Conservation (phyloP, 2,797 vertebrate species). For the Danionella dracula region DNA sequence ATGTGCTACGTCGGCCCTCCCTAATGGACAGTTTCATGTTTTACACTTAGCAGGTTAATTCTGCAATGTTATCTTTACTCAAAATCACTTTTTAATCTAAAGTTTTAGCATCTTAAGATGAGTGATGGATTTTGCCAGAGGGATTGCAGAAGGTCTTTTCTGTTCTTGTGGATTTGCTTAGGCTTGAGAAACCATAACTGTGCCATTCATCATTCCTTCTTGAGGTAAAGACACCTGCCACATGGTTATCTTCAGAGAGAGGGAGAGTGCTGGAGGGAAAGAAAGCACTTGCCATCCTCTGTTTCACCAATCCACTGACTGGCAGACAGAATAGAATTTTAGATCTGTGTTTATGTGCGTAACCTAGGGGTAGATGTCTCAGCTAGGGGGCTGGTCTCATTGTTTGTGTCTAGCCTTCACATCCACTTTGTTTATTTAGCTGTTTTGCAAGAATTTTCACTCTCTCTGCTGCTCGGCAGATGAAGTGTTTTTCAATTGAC, state of each 20-base stretch:
- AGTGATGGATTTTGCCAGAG: neutral
- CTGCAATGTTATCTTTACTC: too few relatives aligned
- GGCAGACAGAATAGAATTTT: conserved; percentile 61
- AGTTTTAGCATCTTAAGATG: too few relatives aligned
- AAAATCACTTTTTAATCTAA: too few relatives aligned
- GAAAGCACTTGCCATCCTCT: conserved; percentile 6
- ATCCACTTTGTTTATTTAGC: conserved; percentile 65
- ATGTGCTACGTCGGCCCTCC: too few relatives aligned
- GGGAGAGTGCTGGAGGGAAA: conserved; percentile 6
- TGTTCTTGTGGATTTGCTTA: conserved; percentile 20
- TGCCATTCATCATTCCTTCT: conserved; percentile 65
- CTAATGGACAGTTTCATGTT: too few relatives aligned
- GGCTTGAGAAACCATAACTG: conserved; percentile 47
- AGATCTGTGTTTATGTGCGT: conserved; percentile 44
- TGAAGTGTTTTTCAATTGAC: too few relatives aligned
- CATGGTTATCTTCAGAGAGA: conserved; percentile 27
- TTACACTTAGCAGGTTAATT: too few relatives aligned
- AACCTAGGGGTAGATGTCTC: conserved; percentile 57
- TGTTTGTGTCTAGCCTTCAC: conserved; percentile 58
- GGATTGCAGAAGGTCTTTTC: neutral
- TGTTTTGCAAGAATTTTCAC: conserved; percentile 58
- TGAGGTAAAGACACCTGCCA: conserved; percentile 65
- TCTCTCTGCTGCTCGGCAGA: too few relatives aligned
- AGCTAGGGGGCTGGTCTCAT: conserved; percentile 63
- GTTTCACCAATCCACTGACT: conserved; percentile 46